Base-by-base conservation (phyloP, 2,797 vertebrate species). In the Sebastes aleutianus region DNA sequence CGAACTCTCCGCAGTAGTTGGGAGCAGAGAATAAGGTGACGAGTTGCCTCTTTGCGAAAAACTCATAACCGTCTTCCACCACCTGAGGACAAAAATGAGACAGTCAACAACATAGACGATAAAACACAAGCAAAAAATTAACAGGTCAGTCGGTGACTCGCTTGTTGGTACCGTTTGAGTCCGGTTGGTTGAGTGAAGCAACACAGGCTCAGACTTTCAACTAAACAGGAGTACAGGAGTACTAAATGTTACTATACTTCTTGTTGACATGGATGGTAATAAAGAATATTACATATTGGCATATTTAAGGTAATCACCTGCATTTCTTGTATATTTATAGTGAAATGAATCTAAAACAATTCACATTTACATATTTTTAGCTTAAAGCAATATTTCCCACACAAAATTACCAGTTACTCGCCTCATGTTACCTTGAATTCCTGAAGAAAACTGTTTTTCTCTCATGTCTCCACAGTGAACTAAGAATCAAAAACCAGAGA, bases 1-100 rank as follows among this genome's bases (percentile, higher is more conserved):
- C 96, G 74, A 96, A 96, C 91, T 96, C 96, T 61, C 96, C 96
- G n/a, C 96, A 96, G 93, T 96, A 96, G 93, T 96, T 96, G 6
- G 96, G 96, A 77, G 96, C 96, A 0, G 96, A 96, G 88, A 96
- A 96, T 20, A 96, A 91, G 3, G 96, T 96, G 82, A 96, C 96
- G 57, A 96, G 94, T 72, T 96, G 96, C 89, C 96, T 93, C 87
- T 96, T 96, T 1, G 96, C 96, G 2, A 96, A 96, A 89, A 96
- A 96, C 87, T 96, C 96, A 62, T 96, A 96, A 24, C 96, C 96
- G 1, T 96, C 96, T 90, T 96, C 96, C 24, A 96, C 96, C 82
- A 96, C 96, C 96, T 96, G 18, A 6, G 12, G 62, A 87, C 0
- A 85, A 54, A 85, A 81, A 43, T 1, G 12, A 84, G 6, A 70